phyloP scores from a whole-genome alignment of 2,797 vertebrate species.

The Argya squamiceps region DNA sequence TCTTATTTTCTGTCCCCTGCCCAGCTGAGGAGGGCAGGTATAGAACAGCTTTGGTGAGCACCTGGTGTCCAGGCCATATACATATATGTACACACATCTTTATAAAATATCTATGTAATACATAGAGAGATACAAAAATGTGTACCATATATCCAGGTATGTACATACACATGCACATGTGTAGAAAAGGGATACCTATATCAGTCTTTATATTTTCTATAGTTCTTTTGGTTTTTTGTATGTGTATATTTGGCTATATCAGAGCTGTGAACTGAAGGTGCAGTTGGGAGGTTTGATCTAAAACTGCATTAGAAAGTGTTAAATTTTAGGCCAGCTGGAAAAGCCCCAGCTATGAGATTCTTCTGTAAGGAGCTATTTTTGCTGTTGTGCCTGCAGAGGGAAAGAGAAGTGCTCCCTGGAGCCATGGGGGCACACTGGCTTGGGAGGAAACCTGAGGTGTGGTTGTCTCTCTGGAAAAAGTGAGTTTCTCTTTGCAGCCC shows the following conservation, averaged over 20 bases:
- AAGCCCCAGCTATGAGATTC: background rate
- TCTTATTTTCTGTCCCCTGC: background rate
- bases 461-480: background rate
- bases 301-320: background rate
- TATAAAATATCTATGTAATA: background rate
- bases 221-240: background rate
- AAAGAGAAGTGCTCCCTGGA: background rate
- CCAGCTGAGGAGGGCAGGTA: background rate
- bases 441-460: rapidly evolving
- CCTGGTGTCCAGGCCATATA: background rate
- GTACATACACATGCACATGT: background rate
- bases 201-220: background rate
- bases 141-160: rapidly evolving
- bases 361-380: background rate
- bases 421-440: background rate
- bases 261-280: background rate
- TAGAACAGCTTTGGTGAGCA: background rate
- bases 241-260: background rate
- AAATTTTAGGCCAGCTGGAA: background rate
- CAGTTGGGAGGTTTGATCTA: background rate
- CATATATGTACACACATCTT: background rate
- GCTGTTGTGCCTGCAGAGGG: background rate
- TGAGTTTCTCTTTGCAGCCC: background rate
- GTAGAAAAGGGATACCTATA: background rate
- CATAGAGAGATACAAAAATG: background rate